A percentile compares a stretch with the other conserved stretches of the same genome.
These are phyloP conservation scores for Mechanitis mazaeus DNA, from an alignment of 2,888 invertebrate genomes.

Conservation along the genomic window DNA sequence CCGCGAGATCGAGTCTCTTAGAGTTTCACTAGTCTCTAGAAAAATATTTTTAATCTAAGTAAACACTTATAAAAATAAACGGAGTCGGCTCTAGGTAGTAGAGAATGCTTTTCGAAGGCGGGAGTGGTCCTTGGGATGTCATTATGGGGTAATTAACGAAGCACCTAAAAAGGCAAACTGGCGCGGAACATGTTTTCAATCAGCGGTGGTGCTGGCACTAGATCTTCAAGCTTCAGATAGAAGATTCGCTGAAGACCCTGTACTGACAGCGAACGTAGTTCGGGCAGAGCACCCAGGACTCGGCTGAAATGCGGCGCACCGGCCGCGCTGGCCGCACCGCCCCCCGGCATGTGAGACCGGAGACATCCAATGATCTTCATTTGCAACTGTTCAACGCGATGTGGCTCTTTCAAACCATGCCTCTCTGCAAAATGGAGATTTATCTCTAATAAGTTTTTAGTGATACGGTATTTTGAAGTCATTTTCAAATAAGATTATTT, in stretches of 20 bases:
- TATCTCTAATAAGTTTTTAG: too few species aligned
- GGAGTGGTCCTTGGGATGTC: conserved; percentile 60
- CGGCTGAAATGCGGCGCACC: conserved; percentile 96
- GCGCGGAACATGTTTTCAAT: conserved; percentile 97
- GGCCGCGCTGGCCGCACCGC: conserved; percentile 89
- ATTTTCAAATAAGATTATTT: too few species aligned
- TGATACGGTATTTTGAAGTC: too few species aligned
- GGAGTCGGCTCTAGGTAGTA: conserved; percentile 65
- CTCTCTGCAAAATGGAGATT: conserved; percentile 80
- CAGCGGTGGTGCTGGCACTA: conserved; percentile 93
- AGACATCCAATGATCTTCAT: conserved; percentile 97
- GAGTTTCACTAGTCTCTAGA: conserved; percentile 64
- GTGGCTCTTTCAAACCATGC: conserved; percentile 93
- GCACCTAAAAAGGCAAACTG: conserved; percentile 90
- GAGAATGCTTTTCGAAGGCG: conserved; percentile 63
- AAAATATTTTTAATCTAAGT: conserved; percentile 68
- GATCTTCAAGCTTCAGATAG: conserved; percentile 93
- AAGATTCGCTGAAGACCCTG: conserved; percentile 96
- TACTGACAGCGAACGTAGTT: conserved; percentile 92
- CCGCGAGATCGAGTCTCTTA: conserved; percentile 71
- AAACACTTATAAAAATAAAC: conserved; percentile 71
- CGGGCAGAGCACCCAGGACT: conserved; percentile 93
- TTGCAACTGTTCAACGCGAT: conserved; percentile 95
- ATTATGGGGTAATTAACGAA: conserved; percentile 27
- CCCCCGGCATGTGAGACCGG: conserved; percentile 96